Base-by-base conservation (phyloP, 2,888 invertebrate genomes). In the Leucoma salicis region DNA sequence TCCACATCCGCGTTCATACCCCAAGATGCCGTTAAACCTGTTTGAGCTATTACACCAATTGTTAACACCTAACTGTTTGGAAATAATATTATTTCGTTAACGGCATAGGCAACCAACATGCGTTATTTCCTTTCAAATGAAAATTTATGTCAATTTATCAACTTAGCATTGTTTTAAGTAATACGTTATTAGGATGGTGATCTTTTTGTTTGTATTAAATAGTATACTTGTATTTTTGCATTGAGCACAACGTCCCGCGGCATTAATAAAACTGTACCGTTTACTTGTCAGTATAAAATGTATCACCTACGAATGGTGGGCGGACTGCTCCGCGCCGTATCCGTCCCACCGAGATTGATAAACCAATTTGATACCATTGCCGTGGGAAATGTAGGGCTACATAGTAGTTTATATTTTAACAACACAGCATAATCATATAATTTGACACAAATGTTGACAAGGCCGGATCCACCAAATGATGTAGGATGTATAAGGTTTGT, bases 341-440 rank as follows among this genome's bases (percentile, higher is more conserved):
- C 85, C 86, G 82, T 76, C 74, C 67, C 70, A 70, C 70, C 72
- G 76, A 79, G 84, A 87, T 87, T 87, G 86, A 86, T 86, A 82
- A 82, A 78, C 69, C 78, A 78, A 82, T 80, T 82, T 81, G 73
- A 75, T 76, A 78, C 78, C 65, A 87, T 86, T 86, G 82, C 60
- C 85, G 87, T 88, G 87, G 76, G 88, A 87, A 81, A 69, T 73
- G 59, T 69, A 62, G 67, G 58, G 58, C 61, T 63, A 46, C 56
- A 55, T 46, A 53, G 47, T 47, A 46, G 51, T 58, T 62, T 53
- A 58, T 43, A 10, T 27, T 27, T 27, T n/a, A n/a, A 27, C 27
- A 34, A 29, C 31, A 14, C 38, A 34, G 39, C 41, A 41, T 37
- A 42, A 49, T 39, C 33, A 47, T 35, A 41, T 42, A 40, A 46